Percentiles rank a stretch among this genome's conserved stretches.
Conservation (phyloP, 1,140 invertebrate species). For the Lineus longissimus region DNA sequence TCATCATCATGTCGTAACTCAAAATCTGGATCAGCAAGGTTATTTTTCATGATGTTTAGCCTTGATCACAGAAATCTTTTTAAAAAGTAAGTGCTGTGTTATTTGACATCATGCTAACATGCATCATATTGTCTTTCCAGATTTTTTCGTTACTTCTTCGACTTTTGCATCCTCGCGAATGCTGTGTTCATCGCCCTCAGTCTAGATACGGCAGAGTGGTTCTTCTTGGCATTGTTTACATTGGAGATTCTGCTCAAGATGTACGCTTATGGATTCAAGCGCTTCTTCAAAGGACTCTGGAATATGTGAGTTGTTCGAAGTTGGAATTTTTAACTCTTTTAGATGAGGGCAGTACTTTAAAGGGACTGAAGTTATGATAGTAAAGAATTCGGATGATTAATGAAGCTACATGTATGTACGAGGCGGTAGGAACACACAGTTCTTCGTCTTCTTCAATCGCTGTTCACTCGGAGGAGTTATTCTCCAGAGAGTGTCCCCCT, state of each 20-base stretch:
- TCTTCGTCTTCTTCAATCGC: no score
- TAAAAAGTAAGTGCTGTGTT: no score
- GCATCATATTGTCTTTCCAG: no score
- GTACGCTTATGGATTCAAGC: constrained; percentile 51
- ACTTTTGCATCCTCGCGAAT: constrained; percentile 57
- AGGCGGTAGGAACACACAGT: no score
- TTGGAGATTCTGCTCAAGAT: constrained; percentile 58
- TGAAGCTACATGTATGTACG: no score
- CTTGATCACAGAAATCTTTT: no score
- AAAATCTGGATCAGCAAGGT: background rate
- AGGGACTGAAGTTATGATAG: no score
- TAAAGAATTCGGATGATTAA: no score
- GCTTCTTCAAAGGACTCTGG: constrained; percentile 56
- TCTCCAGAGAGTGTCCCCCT: no score
- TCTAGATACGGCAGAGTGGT: constrained; percentile 55
- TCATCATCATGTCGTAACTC: no score
- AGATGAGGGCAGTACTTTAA: background rate
- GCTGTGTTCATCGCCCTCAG: constrained; percentile 57
- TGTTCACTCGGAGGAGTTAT: no score
- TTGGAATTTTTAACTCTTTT: background rate
- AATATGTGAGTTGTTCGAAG: constrained; percentile 52
- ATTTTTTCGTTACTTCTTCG: constrained; percentile 57
- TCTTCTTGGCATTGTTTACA: constrained; percentile 55
- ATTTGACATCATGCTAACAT: no score
- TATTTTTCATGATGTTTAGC: background rate